Conservation (phyloP, 2,888 invertebrate genomes). For the Apodemia hepburni region DNA sequence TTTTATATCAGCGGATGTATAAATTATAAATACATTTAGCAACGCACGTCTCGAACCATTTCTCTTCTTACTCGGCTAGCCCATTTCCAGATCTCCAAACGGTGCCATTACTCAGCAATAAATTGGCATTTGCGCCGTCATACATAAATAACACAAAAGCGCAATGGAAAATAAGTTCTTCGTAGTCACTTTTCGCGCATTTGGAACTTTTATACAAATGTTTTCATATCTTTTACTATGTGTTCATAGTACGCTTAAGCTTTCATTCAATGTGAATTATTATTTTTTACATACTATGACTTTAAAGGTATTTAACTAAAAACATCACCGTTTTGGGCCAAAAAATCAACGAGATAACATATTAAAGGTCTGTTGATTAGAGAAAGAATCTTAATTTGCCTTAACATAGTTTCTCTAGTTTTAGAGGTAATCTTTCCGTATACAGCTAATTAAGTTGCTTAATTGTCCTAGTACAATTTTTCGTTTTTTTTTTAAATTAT, state of each 20-base stretch:
- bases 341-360: too few species aligned
- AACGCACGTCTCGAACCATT: constrained; percentile 70
- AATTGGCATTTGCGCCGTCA: constrained; percentile 79
- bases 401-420: too few species aligned
- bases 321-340: too few species aligned
- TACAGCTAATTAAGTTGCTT: too few species aligned
- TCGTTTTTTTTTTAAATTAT: too few species aligned
- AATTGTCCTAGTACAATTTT: too few species aligned
- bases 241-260: not conserved
- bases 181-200: constrained; percentile 63
- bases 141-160: constrained; percentile 74
- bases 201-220: constrained; percentile 35
- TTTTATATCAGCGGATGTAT: constrained; percentile 71
- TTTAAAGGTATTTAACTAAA: too few species aligned
- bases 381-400: too few species aligned
- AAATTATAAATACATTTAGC: constrained; percentile 78
- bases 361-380: too few species aligned
- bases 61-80: constrained; percentile 75
- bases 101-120: constrained; percentile 79
- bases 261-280: not conserved
- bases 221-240: not conserved
- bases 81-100: constrained; percentile 78
- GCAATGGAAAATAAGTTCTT: constrained; percentile 67
- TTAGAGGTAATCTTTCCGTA: too few species aligned
- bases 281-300: not conserved